Evolutionary conservation across 2,797 vertebrate genomes (phyloP).

Genomic region (Triplophysa yarkandensis): DNA sequence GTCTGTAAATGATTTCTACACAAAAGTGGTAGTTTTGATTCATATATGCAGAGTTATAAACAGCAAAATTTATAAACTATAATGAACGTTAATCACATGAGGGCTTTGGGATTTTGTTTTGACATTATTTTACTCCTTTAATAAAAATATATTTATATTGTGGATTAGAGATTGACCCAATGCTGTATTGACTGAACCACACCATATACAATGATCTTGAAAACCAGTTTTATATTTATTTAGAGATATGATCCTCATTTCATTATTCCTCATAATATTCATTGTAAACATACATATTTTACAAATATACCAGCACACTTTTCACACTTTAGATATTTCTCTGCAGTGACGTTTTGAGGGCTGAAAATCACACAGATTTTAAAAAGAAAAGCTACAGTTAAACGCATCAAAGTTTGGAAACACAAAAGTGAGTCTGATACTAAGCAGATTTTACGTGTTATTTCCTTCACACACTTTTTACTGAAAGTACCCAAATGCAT

Average conservation of each 20-base stretch:
- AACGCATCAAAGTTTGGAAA: neutral
- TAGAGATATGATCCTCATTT: neutral
- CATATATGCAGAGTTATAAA: too few species aligned
- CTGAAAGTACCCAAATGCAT: neutral
- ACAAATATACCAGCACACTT: too few species aligned
- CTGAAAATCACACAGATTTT: too few species aligned
- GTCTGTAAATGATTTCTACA: too few species aligned
- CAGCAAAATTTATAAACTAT: too few species aligned
- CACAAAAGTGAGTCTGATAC: neutral
- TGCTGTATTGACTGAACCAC: neutral
- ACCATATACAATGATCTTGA: neutral
- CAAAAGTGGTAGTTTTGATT: too few species aligned
- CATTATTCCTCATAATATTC: constrained; percentile 3
- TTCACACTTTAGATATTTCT: too few species aligned
- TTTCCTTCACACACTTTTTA: neutral
- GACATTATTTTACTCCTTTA: too few species aligned
- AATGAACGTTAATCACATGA: too few species aligned
- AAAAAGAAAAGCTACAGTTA: neutral
- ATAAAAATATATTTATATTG: too few species aligned
- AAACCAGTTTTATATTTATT: constrained; percentile 2
- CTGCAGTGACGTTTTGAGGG: too few species aligned
- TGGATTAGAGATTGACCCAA: neutral
- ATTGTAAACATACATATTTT: neutral
- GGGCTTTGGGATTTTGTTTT: too few species aligned
- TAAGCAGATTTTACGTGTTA: neutral